Conservation (phyloP, 2,797 vertebrate species). For the Chrosomus eos region DNA sequence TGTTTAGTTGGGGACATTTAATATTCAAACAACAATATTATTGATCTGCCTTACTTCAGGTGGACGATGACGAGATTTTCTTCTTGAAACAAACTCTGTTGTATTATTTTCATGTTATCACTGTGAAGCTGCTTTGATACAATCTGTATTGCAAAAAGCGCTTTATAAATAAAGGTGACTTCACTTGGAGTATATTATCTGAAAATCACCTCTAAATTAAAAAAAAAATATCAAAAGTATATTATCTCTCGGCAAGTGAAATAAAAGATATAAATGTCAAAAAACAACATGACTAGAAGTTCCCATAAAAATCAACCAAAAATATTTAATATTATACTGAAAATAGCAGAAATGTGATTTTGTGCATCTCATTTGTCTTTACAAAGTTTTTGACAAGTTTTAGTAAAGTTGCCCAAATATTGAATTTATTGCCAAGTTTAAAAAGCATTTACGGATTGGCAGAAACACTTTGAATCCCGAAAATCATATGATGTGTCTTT, state of each 20-base stretch:
- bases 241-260: not conserved
- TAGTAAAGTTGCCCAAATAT: not conserved
- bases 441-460: not conserved
- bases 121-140: too few species aligned
- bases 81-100: too few species aligned
- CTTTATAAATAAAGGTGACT: too few species aligned
- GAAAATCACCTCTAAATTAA: not conserved
- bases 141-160: too few species aligned
- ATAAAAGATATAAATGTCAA: not conserved
- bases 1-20: too few species aligned
- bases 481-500: conserved; percentile 18
- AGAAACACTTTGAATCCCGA: not conserved
- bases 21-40: too few species aligned
- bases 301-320: not conserved
- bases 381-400: not conserved
- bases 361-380: not conserved
- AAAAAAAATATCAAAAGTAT: not conserved
- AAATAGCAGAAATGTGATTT: not conserved
- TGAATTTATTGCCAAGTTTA: not conserved
- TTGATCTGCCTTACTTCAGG: too few species aligned
- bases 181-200: not conserved
- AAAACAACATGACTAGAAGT: not conserved
- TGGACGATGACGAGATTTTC: too few species aligned
- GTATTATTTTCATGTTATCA: too few species aligned
- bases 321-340: not conserved